Base-by-base conservation (phyloP, 2,888 invertebrate species). In the Podotricha telesiphe region DNA sequence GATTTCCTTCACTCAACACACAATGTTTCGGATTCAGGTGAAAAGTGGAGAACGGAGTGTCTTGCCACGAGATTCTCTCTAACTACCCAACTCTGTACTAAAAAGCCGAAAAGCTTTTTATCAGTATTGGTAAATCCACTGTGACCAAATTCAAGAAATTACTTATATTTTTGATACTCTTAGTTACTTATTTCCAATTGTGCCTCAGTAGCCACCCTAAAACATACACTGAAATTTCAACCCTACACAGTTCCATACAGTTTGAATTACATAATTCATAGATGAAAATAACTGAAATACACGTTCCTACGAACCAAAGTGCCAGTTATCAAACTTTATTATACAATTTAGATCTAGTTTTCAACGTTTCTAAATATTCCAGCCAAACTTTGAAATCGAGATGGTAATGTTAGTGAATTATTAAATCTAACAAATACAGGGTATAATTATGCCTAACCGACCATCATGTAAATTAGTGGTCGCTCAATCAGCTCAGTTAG, bases 381-480 rank as follows among this genome's bases (percentile, higher is more conserved):
- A n/a, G n/a, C n/a, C n/a, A 8, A 59, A 59, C 22, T 59, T 45
- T n/a, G 59, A 8, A 59, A 59, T 22, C 17, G 59, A 45, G 59
- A n/a, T 45, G 22, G 59, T 10, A 45, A 62, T 48, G 62, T 48
- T 45, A 48, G 28, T 62, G 48, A 48, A 62, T 62, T 48, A 48
- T 50, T 50, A 34, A 48, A 34, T 17, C 13, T 47, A 48, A 19
- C 19, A 13, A 61, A 48, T 48, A 34, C 48, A 8, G 34, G 28
- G 48, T 8, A 19, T 45, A 7, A 48, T 62, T 48, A 48, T 22
- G 28, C 13, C 13, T 48, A 28, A 47, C 19, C 13, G 15, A 50
- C 34, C 20, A 10, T 47, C 47, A 63, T 68, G 63, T 58, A 64
- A 64, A 68, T 68, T 50, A 58, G 68, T 28, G 68, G 63, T 64